Conservation (phyloP, 2,113 vertebrate genomes). For the Galemys pyrenaicus region DNA sequence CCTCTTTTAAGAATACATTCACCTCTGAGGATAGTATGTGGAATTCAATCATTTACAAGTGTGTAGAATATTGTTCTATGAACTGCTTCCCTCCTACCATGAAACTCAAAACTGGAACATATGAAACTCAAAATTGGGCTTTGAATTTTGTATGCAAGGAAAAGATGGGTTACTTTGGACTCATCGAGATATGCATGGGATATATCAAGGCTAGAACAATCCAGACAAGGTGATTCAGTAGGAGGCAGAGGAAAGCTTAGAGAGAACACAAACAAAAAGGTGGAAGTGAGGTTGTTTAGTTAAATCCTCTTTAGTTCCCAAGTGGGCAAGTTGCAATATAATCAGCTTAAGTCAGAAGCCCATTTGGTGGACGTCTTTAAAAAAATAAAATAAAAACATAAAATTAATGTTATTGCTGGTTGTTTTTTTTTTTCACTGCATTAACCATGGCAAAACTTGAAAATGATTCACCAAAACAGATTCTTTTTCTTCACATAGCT, state of each 20-base stretch:
- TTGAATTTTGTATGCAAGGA: not conserved
- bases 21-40: not conserved
- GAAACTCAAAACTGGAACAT: not conserved
- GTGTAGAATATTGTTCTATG: not conserved
- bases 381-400: not conserved
- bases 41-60: not conserved
- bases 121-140: too few species aligned
- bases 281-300: not conserved
- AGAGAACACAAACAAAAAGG: not conserved
- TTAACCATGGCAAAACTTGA: not conserved
- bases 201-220: not conserved
- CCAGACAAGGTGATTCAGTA: not conserved
- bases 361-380: not conserved
- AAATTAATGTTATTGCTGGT: not conserved
- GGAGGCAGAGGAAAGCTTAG: not conserved
- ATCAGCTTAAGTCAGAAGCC: not conserved
- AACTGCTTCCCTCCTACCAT: not conserved
- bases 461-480: not conserved
- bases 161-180: not conserved
- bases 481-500: not conserved
- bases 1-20: not conserved
- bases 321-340: not conserved
- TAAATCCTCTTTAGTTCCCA: not conserved
- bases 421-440: not conserved
- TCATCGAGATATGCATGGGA: not conserved